Percentiles rank a stretch among this genome's conserved stretches.
Evolutionary conservation across 2,113 vertebrate genomes (phyloP).

Genomic region (Sturnus vulgaris): DNA sequence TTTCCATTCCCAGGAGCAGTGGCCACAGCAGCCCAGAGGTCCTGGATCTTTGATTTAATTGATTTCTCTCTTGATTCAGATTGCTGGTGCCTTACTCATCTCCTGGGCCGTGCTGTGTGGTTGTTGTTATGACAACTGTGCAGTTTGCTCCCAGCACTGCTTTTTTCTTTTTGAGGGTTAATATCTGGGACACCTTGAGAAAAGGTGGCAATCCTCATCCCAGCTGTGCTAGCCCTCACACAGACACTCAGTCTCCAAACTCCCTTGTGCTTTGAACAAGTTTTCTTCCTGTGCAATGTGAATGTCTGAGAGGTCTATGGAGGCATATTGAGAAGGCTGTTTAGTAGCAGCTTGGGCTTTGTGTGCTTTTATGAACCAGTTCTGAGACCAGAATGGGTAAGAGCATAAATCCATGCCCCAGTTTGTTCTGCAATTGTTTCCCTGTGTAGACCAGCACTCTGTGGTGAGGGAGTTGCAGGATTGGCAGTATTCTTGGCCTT

Average conservation of each 20-base stretch:
- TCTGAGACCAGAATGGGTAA: background rate
- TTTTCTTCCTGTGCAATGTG: rapidly evolving
- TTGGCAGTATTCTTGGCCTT: background rate
- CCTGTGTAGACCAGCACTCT: background rate
- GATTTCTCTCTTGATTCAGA: background rate
- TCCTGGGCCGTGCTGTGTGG: background rate
- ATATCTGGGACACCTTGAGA: background rate
- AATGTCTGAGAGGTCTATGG: background rate
- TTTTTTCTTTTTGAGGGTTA: background rate
- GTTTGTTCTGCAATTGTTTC: background rate
- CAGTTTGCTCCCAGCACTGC: background rate
- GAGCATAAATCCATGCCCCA: background rate
- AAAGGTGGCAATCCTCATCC: background rate
- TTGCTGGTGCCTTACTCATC: background rate
- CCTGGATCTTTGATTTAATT: background rate
- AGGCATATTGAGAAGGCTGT: background rate
- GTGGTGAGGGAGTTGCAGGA: background rate
- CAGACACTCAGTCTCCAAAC: background rate
- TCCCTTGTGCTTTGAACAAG: background rate
- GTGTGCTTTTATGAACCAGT: background rate
- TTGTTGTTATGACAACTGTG: background rate
- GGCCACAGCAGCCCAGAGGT: background rate
- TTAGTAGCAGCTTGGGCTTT: background rate
- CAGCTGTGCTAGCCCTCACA: background rate
- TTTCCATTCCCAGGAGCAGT: background rate